Base-by-base conservation (phyloP, 2,113 vertebrate genomes). In the Cathartes aura region DNA sequence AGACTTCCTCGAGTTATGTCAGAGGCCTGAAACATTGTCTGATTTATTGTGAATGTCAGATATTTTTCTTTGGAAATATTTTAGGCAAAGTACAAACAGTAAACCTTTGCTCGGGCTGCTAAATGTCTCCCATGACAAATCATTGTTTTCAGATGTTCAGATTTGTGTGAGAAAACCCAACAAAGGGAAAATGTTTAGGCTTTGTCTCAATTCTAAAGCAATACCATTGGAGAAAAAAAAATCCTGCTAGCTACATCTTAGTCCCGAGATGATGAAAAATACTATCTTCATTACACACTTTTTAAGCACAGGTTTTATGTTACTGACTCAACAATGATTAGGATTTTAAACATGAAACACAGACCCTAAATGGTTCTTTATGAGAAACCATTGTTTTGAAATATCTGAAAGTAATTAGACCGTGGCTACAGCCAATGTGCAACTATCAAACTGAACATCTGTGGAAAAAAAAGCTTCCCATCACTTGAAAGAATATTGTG, bases 391-490 rank as follows among this genome's bases (percentile, higher is more conserved):
- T 96, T 97, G 95, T 96, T 97, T 92, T 87, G 73, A 87, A 97
- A 87, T 95, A 95, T 96, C 92, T 97, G 96, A 97, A 92, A 92
- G 95, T 96, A 94, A 95, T 96, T 96, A 95, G 80, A 78, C 42
- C 17, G 12, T 71, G 76, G 90, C 76, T 97, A 81, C 78, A 92
- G 80, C 72, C 86, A 90, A 60, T 36, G 47, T 95, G 86, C 68
- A 95, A 95, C 87, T 95, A 97, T 95, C 90, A 93, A 90, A 87
- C 94, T 32, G 80, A 96, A 93, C 94, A 95, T 95, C 90, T 96
- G 95, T 71, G 68, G 50, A 16, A 63, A 68, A 80, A 79, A 82
- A 74, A 12, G 1, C 75, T 92, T 96, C 75, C 80, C 60, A 34
- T 93, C 85, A 62, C 75, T 97, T 94, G 85, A 90, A 88, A 81